Base-by-base conservation (phyloP, 2,797 vertebrate genomes). In the Pogonophryne albipinna region DNA sequence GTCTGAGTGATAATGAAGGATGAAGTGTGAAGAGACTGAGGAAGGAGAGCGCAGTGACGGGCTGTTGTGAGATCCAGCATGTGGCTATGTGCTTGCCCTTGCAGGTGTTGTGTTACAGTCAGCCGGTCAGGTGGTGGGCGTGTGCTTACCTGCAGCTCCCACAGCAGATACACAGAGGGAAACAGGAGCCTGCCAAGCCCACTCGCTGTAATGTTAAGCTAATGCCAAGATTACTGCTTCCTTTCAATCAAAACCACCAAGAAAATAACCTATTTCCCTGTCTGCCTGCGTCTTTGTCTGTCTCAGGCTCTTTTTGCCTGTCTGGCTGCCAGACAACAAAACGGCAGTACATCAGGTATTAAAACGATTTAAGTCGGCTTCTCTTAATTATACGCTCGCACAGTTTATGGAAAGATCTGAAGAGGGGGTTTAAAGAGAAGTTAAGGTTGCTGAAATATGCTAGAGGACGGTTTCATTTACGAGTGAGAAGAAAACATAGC, bases 141-240 rank as follows among this genome's bases (percentile, higher is more conserved):
- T 84, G 88, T 52, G 59, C 31, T 52, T 82, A 88, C 86, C 85
- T 91, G 86, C 81, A 81, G 66, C 71, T 83, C 53, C 78, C 68
- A 52, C 59, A 13, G 46, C 41, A 72, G 71, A 83, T 77, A 57
- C 72, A 74, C 71, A 44, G 60, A 61, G 66, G 78, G 85, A 71
- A 86, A 85, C 82, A 27, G 17, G 76, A 89, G 84, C 71, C 75
- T 64, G 80, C 76, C 23, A 20, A 77, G 69, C 76, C 74, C 70
- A 73, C 86, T 81, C 71, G 42, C 76, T 19, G 6, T 45, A 62
- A 86, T 80, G 77, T 76, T 76, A 68, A 64, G 66, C 64, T 86
- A 88, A 88, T 80, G 65, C 86, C 77, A 82, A 80, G 85, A 90
- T 85, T 85, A 86, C 65, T 41, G 62, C 80, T 76, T 80, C 79